These are phyloP conservation scores for Noturus placidus DNA, from an alignment of 2,113 vertebrate genomes.

Conservation along the genomic window DNA sequence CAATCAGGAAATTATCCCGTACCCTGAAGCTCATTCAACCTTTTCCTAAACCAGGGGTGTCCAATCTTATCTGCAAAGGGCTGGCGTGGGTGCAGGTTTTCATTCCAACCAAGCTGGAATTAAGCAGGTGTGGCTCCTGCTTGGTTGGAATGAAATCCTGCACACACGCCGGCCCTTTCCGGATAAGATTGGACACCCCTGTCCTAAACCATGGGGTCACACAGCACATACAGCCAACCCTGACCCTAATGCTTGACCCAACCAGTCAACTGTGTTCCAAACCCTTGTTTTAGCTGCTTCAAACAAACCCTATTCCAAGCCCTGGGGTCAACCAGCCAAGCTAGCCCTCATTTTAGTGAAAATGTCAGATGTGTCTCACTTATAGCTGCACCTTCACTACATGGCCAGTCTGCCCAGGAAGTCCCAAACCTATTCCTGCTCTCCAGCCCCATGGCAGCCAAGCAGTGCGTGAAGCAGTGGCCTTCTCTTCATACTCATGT, in stretches of 20 bases:
- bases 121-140: no score
- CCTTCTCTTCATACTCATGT: slow-evolving; percentile 1
- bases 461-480: slow-evolving; percentile 4
- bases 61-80: no score
- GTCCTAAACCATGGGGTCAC: neutral
- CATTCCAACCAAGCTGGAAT: no score
- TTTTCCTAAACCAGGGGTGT: neutral
- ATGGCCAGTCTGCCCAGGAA: neutral
- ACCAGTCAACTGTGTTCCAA: neutral
- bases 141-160: no score
- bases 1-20: neutral
- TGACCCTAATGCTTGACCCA: neutral
- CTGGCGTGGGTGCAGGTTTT: no score
- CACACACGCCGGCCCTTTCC: no score
- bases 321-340: neutral
- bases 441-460: neutral
- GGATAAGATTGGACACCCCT: no score
- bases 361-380: neutral
- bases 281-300: neutral
- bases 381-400: neutral
- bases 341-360: neutral
- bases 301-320: neutral
- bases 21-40: neutral
- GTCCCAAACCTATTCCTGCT: neutral
- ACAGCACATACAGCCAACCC: neutral